These are phyloP conservation scores for Graptemys geographica DNA, from an alignment of 2,797 vertebrate species.

Conservation along the genomic window DNA sequence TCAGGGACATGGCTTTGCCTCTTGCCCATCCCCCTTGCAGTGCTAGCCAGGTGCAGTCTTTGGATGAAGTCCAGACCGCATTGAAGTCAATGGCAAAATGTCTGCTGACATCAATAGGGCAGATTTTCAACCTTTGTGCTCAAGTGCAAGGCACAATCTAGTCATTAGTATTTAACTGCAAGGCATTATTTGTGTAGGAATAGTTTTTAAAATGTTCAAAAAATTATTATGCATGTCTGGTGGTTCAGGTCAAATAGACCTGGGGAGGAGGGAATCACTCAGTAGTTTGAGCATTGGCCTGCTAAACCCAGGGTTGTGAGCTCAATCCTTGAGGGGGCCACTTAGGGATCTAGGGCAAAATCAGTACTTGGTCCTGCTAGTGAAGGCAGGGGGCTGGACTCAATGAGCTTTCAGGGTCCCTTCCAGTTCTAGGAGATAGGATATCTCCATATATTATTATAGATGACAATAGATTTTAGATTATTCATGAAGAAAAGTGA, in stretches of 20 bases:
- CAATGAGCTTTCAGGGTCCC: no score
- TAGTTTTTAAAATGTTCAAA: neutral
- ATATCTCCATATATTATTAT: no score
- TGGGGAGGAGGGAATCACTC: no score
- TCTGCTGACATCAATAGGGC: neutral
- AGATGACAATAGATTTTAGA: neutral
- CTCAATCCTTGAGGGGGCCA: no score
- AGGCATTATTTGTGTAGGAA: neutral
- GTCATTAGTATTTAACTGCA: fast-evolving
- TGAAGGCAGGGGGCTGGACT: no score
- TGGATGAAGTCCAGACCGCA: neutral
- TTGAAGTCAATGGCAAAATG: neutral
- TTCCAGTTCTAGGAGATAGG: no score
- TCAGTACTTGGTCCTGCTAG: no score
- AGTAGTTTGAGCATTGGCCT: no score
- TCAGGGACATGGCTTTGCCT: neutral
- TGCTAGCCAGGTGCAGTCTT: fast-evolving
- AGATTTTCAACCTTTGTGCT: neutral
- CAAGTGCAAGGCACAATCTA: neutral
- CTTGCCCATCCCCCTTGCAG: neutral
- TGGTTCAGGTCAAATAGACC: neutral
- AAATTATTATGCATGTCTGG: neutral
- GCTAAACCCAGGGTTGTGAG: no score
- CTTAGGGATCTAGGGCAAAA: no score
- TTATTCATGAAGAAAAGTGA: neutral